These are phyloP conservation scores for Lasioglossum vierecki DNA, from an alignment of 2,888 invertebrate genomes.

Conservation along the genomic window DNA sequence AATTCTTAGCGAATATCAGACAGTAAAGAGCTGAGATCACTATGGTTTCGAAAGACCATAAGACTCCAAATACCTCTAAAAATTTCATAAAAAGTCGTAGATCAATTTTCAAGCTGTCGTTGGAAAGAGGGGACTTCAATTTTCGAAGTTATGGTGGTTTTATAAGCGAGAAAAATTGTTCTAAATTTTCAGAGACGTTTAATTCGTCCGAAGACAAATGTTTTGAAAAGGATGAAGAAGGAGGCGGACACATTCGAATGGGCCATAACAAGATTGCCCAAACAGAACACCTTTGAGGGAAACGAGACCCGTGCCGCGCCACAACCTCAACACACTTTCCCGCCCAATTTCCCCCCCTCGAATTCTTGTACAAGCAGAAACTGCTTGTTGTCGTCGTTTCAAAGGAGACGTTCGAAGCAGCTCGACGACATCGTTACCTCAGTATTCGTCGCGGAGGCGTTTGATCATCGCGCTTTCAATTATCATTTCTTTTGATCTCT, in stretches of 20 bases:
- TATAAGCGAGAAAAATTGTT: no score
- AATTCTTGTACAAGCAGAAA: conserved; percentile 36
- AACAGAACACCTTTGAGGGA: neutral
- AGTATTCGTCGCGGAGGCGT: conserved; percentile 6
- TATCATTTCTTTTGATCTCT: conserved; percentile 50
- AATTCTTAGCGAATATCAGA: neutral
- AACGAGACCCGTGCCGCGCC: neutral
- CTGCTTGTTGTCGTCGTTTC: conserved; percentile 39
- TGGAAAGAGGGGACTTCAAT: no score
- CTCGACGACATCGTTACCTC: conserved; percentile 51
- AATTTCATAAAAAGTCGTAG: no score
- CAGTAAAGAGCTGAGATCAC: neutral
- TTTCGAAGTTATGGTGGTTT: no score
- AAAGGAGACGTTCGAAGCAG: conserved; percentile 27
- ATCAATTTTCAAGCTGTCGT: no score
- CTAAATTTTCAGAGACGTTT: no score
- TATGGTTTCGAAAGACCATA: neutral
- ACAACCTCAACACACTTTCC: neutral
- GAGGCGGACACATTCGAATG: neutral
- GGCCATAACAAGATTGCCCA: neutral
- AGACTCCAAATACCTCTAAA: no score
- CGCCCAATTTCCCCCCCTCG: neutral
- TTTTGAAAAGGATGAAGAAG: neutral
- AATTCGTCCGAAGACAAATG: neutral
- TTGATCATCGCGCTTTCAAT: conserved; percentile 50